These are phyloP conservation scores for Ptycholaimellus sp. DNA, from an alignment of 2,888 invertebrate genomes.

Conservation along the genomic window DNA sequence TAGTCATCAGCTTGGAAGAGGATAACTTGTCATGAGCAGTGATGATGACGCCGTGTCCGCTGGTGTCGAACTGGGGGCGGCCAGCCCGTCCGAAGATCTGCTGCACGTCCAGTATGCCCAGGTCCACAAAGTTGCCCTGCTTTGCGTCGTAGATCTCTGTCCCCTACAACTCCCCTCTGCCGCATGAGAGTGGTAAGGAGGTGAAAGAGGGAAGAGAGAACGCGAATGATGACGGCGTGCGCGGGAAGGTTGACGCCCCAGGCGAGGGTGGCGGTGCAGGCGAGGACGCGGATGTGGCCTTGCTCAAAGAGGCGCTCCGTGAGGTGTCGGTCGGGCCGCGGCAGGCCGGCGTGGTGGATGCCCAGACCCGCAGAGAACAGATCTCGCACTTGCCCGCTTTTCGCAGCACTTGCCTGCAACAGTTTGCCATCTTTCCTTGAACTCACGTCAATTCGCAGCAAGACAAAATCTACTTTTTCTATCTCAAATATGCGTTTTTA, in stretches of 20 bases:
- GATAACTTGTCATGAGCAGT: slow-evolving; percentile 69
- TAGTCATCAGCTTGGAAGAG: slow-evolving; percentile 23
- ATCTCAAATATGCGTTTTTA: not conserved
- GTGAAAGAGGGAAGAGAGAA: too few relatives aligned
- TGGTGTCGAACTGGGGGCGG: slow-evolving; percentile 73
- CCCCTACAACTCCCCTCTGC: slow-evolving; percentile 38
- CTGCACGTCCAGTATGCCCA: slow-evolving; percentile 83
- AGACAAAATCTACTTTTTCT: slow-evolving; percentile 11
- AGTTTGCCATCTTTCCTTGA: slow-evolving; percentile 1
- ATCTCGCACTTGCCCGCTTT: slow-evolving; percentile 38
- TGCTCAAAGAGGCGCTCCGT: slow-evolving; percentile 70
- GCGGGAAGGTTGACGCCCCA: slow-evolving; percentile 99
- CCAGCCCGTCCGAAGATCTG: slow-evolving; percentile 88
- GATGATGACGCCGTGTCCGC: slow-evolving; percentile 68
- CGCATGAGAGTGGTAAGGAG: not conserved
- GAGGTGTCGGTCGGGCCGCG: slow-evolving; percentile 57
- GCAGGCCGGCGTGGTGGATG: slow-evolving; percentile 87
- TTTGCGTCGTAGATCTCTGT: slow-evolving; percentile 93
- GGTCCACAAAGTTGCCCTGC: slow-evolving; percentile 69
- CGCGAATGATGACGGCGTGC: slow-evolving; percentile 80
- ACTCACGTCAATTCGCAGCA: not conserved
- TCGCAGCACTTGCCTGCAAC: slow-evolving; percentile 1
- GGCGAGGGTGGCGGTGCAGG: slow-evolving; percentile 88
- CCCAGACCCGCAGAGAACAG: slow-evolving; percentile 63
- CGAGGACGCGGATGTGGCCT: slow-evolving; percentile 55